phyloP scores from a whole-genome alignment of 2,888 invertebrate species.

The Cheilosia scutellata region DNA sequence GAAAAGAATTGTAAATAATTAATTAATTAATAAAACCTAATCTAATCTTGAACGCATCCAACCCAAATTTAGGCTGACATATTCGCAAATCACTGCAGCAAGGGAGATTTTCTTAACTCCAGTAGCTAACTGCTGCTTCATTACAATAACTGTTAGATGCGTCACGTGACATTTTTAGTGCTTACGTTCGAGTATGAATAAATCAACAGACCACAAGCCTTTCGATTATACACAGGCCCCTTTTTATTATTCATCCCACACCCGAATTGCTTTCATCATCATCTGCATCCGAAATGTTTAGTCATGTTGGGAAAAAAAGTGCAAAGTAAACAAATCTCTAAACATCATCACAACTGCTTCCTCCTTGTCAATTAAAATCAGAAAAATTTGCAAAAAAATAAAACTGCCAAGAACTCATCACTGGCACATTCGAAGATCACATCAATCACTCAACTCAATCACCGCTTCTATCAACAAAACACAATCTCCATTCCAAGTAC shows the following conservation, averaged over 20 bases:
- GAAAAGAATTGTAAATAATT: too few species aligned
- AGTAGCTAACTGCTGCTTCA: neutral
- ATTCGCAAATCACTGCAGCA: too few species aligned
- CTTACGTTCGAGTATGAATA: neutral
- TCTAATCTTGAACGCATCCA: too few species aligned
- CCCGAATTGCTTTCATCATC: constrained; percentile 10
- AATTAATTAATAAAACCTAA: too few species aligned
- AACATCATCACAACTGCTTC: constrained; percentile 43
- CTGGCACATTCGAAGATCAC: constrained; percentile 45
- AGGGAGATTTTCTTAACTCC: too few species aligned
- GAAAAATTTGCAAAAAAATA: neutral
- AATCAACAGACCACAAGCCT: neutral
- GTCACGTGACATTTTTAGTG: constrained; percentile 9
- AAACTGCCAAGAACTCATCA: constrained; percentile 16
- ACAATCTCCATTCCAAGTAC: constrained; percentile 25
- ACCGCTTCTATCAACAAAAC: constrained; percentile 24
- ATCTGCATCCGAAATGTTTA: constrained; percentile 11
- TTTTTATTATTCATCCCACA: constrained; percentile 29
- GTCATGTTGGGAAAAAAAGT: neutral
- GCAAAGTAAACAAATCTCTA: neutral
- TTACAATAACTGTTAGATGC: constrained; percentile 5
- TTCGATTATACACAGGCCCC: too few species aligned
- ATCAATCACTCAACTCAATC: constrained; percentile 53
- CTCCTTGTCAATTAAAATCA: constrained; percentile 44
- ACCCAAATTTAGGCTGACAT: too few species aligned